Evolutionary conservation across 1,140 invertebrate species (phyloP), one percentile per base, ranked within the genome.

Genomic region (Telenomus remus): DNA sequence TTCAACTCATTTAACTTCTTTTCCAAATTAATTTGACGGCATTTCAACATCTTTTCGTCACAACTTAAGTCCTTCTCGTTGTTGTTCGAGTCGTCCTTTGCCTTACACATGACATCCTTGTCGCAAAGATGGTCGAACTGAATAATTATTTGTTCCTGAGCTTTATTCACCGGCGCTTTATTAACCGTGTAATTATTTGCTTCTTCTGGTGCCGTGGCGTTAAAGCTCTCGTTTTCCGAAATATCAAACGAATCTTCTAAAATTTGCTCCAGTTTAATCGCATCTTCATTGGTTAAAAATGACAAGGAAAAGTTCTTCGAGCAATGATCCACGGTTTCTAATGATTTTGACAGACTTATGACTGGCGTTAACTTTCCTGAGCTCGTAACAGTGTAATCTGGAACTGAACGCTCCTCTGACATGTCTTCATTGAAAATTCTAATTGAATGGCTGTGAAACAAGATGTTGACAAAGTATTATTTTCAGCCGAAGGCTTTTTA

Each of bases 1-100:
- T 51, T 55, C n/a, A 71, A 9, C 15, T 71, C 51, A 12, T 63
- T 14, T 1, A 71, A 46, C 51, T 63, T 71, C 7, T 10, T 16
- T 39, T 51, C 46, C 11, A 71, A 33, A 11, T 51, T 71, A 12
- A 33, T 60, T 51, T 49, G 27, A 0, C 49, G 55, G 15, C 53
- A 39, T 15, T 33, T 35, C 1, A 59, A 33, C 12, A 11, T 46
- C 39, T 53, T 14, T 37, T 51, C 54, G 14, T 68, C 19, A 7
- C 4, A 16, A 47, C 13, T 54, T 11, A 37, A 10, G 15, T 6
- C 5, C 2, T 55, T 42, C 10, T 11, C 53, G 15, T 33, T 6
- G 5, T 13, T 15, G 9, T 44, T 44, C 53, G 19, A 15, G 15
- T 14, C 43, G n/a, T n/a, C n/a, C n/a, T 39, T 39, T 3, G 1